phyloP scores from a whole-genome alignment of 2,888 invertebrate species.

The Brenthis daphne region DNA sequence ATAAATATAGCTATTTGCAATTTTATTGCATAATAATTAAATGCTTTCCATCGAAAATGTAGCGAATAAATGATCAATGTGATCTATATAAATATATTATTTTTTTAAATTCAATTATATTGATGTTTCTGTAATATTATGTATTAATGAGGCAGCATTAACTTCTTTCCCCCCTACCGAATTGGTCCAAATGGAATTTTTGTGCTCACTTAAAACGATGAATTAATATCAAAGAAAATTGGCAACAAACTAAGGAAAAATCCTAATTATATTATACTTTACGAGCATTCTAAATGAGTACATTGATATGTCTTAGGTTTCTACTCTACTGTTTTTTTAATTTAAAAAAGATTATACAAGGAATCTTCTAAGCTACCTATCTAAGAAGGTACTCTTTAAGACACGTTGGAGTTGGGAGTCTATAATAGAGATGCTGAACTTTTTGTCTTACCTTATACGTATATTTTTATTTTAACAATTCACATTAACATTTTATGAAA shows the following conservation, averaged over 20 bases:
- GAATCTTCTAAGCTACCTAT: slow-evolving; percentile 59
- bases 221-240: not conserved
- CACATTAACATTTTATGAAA: slow-evolving; percentile 72
- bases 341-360: slow-evolving; percentile 45
- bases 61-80: too few species aligned
- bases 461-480: slow-evolving; percentile 69
- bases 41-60: not conserved
- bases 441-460: slow-evolving; percentile 69
- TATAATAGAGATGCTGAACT: slow-evolving; percentile 71
- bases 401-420: slow-evolving; percentile 69
- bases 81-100: not conserved
- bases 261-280: not conserved
- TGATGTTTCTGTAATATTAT: slow-evolving; percentile 6
- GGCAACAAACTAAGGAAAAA: slow-evolving; percentile 14
- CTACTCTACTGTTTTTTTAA: slow-evolving; percentile 33
- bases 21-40: slow-evolving; percentile 22
- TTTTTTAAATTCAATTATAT: slow-evolving; percentile 10
- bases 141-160: not conserved
- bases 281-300: slow-evolving; percentile 32
- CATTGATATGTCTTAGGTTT: slow-evolving; percentile 45
- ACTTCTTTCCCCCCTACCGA: slow-evolving; percentile 6
- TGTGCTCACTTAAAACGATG: slow-evolving; percentile 6
- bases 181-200: slow-evolving; percentile 34
- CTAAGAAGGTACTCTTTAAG: slow-evolving; percentile 77
- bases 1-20: slow-evolving; percentile 10